Evolutionary conservation across 2,888 invertebrate species (phyloP), one percentile per base, ranked within the genome.

Genomic region (Hymenopus coronatus): DNA sequence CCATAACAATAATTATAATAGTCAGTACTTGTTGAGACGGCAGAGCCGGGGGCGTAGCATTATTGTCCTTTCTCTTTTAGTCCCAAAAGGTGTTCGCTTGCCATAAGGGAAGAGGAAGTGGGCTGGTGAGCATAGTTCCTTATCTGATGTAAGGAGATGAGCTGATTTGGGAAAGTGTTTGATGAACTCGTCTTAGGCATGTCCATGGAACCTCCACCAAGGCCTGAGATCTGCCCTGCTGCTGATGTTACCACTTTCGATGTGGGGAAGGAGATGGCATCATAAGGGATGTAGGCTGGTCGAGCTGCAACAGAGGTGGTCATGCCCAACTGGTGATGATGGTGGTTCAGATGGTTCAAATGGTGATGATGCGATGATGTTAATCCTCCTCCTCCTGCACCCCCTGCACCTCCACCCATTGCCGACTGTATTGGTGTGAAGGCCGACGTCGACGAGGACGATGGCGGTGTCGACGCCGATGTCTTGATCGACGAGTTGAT

Each of bases 101-200:
- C 95, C 94, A 97, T 95, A 86, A 96, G 94, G 89, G 96, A 95
- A 27, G 90, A 89, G 82, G 96, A 95, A 91, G 97, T 96, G 90
- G 98, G 98, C 93, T 98, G 98, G 93, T 98, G 98, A 90, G 98
- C 98, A 94, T 98, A 99, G 94, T 98, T 98, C 93, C 98, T 96
- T 92, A 99, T 99, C 94, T 99, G 98, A 94, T 99, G 98, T 91
- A 99, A 95, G 91, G 98, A 98, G 93, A 98, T 98, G 94, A 98
- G 95, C 94, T 98, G 98, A 93, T 98, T 98, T 90, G 98, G 98
- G 94, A 98, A 98, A 87, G 95, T 94, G 92, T 94, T 94, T 89
- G 92, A 92, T 90, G 95, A 94, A 89, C 96, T 95, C 91, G 95
- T 95, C 1, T 96, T 95, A 90, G 94, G 94, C 92, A 95, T 95